phyloP scores from a whole-genome alignment of 2,113 vertebrate species.

The Sula dactylatra region DNA sequence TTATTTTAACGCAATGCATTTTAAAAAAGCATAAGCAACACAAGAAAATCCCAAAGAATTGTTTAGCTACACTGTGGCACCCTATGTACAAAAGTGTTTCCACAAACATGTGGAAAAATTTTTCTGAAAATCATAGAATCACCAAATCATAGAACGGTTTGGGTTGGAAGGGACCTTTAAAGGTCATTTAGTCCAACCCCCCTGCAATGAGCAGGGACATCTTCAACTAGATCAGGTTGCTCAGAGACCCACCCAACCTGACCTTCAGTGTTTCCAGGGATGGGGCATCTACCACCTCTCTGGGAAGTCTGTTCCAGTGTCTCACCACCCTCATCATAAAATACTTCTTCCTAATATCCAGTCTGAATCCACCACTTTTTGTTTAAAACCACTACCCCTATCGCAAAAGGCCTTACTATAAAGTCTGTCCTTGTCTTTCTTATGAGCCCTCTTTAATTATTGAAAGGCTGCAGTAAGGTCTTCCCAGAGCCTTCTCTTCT shows the following conservation, averaged over 20 bases:
- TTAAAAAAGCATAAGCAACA: not conserved
- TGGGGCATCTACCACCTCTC: not conserved
- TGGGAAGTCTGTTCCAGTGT: not conserved
- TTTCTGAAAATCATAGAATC: not conserved
- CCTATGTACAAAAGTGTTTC: not conserved
- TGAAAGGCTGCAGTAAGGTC: too few relatives aligned
- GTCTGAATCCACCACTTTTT: too few relatives aligned
- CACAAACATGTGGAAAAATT: not conserved
- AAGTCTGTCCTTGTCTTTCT: too few relatives aligned
- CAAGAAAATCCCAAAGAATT: not conserved
- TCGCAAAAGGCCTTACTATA: too few relatives aligned
- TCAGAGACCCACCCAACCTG: not conserved
- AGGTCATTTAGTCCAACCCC: not conserved
- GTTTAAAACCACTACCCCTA: too few relatives aligned
- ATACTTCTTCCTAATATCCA: too few relatives aligned
- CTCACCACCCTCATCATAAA: fast-evolving
- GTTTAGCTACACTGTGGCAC: not conserved
- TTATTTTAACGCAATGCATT: not conserved
- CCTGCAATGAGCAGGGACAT: fast-evolving
- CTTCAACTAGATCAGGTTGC: not conserved
- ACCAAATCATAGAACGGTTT: not conserved
- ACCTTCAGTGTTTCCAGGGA: not conserved
- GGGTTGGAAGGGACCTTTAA: not conserved
- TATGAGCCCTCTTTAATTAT: too few relatives aligned
- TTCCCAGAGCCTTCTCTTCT: too few relatives aligned